A percentile compares a stretch with the other conserved stretches of the same genome.
Evolutionary conservation across 2,113 vertebrate species (phyloP).

Genomic region (Lamprotornis superbus): DNA sequence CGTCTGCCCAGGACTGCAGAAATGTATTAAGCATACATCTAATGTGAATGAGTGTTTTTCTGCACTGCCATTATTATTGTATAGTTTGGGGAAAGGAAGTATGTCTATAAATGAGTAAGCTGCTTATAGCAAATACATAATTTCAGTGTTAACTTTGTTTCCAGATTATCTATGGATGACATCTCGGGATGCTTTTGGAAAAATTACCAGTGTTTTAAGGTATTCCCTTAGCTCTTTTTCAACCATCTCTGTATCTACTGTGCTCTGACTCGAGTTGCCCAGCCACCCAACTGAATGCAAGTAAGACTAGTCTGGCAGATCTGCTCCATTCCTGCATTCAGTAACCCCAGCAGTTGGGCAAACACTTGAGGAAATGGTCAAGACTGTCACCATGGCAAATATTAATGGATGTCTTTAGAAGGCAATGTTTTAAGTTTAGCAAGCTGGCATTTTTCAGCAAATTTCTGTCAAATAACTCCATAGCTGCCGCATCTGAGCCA

Average conservation of each 20-base stretch:
- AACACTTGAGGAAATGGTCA: neutral
- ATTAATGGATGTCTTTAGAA: neutral
- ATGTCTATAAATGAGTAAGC: neutral
- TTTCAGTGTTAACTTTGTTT: neutral
- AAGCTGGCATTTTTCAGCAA: neutral
- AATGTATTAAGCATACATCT: neutral
- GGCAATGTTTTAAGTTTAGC: neutral
- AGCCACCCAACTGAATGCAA: neutral
- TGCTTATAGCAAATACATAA: neutral
- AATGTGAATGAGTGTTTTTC: neutral
- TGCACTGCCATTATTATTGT: neutral
- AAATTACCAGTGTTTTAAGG: neutral
- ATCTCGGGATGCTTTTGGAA: neutral
- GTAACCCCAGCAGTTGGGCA: neutral
- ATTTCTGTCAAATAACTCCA: neutral
- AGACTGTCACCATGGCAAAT: neutral
- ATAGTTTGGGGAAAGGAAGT: neutral
- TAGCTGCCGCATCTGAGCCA: neutral
- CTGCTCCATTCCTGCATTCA: neutral
- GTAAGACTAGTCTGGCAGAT: neutral
- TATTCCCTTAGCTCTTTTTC: neutral
- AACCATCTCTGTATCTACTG: neutral
- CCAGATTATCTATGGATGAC: neutral
- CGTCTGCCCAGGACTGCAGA: neutral
- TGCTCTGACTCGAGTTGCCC: neutral